Evolutionary conservation across 37 sponge, comb jelly and placozoan species (phyloP).

Genomic region (Ephydatia muelleri): DNA sequence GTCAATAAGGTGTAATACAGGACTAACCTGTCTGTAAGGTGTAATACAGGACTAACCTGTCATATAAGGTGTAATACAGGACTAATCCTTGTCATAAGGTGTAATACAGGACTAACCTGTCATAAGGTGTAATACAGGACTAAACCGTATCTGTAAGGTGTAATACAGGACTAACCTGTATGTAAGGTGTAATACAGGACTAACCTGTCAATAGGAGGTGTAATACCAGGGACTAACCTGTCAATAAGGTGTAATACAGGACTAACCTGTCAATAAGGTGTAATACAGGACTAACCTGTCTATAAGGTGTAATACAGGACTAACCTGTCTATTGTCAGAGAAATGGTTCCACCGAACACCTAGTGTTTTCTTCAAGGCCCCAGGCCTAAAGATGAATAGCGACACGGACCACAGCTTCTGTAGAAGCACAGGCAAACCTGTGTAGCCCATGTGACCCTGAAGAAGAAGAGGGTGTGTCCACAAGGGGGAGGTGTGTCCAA

Average conservation of each 20-base stretch:
- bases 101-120: constrained; percentile 44
- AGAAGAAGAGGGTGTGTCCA: background rate
- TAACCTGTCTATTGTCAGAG: constrained; percentile 57
- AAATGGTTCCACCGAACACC: constrained; percentile 69
- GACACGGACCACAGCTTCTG: constrained; percentile 66
- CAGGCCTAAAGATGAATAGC: constrained; percentile 41
- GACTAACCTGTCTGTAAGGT: too few species aligned
- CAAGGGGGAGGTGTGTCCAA: background rate
- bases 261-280: too few species aligned
- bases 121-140: constrained; percentile 55
- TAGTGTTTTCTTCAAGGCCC: constrained; percentile 50
- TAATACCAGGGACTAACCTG: too few species aligned
- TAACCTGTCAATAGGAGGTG: too few species aligned
- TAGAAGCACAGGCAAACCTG: constrained; percentile 28
- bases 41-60: constrained; percentile 45
- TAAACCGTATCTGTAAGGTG: constrained; percentile 44
- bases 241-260: too few species aligned
- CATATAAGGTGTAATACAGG: too few species aligned
- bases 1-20: too few species aligned
- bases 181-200: constrained; percentile 61
- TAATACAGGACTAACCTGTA: constrained; percentile 45
- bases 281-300: too few species aligned
- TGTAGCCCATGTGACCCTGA: constrained; percentile 52
- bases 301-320: too few species aligned
- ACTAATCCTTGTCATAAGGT: too few species aligned